Evolutionary conservation across 2,113 vertebrate genomes (phyloP), one percentile per base, ranked within the genome.

Genomic region (Cariama cristata): DNA sequence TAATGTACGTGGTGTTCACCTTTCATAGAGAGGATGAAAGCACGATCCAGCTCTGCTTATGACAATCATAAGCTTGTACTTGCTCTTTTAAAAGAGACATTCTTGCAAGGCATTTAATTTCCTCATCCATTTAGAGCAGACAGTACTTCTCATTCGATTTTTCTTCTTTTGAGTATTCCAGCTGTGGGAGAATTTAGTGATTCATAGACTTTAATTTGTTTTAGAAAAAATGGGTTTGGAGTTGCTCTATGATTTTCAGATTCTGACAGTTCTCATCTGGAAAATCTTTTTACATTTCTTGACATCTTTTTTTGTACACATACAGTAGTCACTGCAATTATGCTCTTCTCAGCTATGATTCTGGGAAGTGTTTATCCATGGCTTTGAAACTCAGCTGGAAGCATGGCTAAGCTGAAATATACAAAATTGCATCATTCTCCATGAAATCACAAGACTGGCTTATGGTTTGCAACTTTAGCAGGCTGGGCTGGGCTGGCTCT

Each of bases 381-480:
- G 28, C 32, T 93, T 96, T 96, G 30, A 83, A 94, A 86, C 33
- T 86, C 68, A 80, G 59, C 58, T 91, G 72, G 79, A 86, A 75
- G 21, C 12, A 47, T 6, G 7, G 35, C 42, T 75, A 67, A 67
- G 30, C 56, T 82, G 66, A 79, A 93, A 75, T 59, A 79, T 6
- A 67, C 19, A 86, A 91, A 79, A 90, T 12, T 56, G 15, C 22
- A 14, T 83, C 32, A 33, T 84, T 81, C 15, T 68, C 27, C 49
- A 35, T 64, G 44, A 89, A 85, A 75, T 49, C 8, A 2, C 32
- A 55, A 72, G 49, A 50, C 53, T 68, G 14, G 5, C 23, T 64
- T 80, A 55, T 47, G 10, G 30, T 67, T 47, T 58, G 27, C 4
- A 8, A 56, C 30, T 75, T 74, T 67, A 55, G 28, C 27, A 67